Evolutionary conservation across 2,888 invertebrate species (phyloP).

Genomic region (Drosophila buzzatii): DNA sequence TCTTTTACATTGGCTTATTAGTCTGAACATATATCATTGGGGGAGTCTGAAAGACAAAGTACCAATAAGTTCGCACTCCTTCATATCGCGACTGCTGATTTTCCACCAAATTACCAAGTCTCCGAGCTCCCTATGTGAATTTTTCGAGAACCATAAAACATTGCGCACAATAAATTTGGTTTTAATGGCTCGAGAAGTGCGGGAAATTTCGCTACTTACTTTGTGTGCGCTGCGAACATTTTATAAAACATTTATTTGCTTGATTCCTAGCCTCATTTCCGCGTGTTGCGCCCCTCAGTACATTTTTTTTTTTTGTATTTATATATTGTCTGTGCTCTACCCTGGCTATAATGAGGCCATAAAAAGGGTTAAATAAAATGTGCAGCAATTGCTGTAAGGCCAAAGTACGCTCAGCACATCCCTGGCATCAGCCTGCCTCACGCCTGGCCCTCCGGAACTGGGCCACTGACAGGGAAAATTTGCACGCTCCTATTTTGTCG

Average conservation of each 20-base stretch:
- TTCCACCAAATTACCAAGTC: constrained; percentile 52
- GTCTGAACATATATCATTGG: constrained; percentile 13
- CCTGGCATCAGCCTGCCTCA: not conserved
- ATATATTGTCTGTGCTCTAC: constrained; percentile 61
- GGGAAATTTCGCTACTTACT: constrained; percentile 59
- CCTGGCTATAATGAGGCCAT: constrained; percentile 75
- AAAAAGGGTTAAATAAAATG: constrained; percentile 81
- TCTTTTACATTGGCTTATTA: constrained; percentile 5
- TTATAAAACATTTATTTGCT: constrained; percentile 82
- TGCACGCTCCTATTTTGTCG: constrained; percentile 69
- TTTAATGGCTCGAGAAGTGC: constrained; percentile 76
- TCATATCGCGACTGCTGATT: constrained; percentile 48
- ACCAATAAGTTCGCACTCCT: constrained; percentile 40
- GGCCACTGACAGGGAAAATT: constrained; percentile 72
- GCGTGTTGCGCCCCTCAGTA: constrained; percentile 37
- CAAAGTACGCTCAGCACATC: constrained; percentile 14
- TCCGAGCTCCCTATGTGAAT: constrained; percentile 20
- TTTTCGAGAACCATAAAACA: constrained; percentile 70
- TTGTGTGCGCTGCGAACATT: constrained; percentile 68
- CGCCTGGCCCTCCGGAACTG: constrained; percentile 20
- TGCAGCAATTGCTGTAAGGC: constrained; percentile 73
- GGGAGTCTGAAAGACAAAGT: constrained; percentile 22
- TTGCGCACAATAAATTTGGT: constrained; percentile 77
- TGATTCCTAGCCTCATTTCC: constrained; percentile 81
- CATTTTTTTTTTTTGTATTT: not conserved